A percentile compares a stretch with the other conserved stretches of the same genome.
These are phyloP conservation scores for Drosophila hydei DNA, from an alignment of 1,140 invertebrate genomes.

Conservation along the genomic window DNA sequence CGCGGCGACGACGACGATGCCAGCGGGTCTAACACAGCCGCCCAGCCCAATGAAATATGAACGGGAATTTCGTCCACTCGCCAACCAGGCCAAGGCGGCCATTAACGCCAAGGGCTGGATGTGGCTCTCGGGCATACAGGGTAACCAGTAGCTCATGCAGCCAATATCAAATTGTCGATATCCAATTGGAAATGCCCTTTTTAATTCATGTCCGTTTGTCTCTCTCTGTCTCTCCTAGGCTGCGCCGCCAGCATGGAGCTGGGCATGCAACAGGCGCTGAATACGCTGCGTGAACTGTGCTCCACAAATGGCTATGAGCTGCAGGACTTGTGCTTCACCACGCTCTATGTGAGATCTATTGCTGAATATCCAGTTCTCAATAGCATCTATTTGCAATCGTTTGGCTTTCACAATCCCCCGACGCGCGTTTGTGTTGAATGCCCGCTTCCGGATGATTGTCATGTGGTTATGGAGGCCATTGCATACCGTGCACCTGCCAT, in stretches of 20 bases:
- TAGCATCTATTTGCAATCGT: slow-evolving; percentile 89
- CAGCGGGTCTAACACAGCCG: slow-evolving; percentile 58
- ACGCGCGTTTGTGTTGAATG: slow-evolving; percentile 94
- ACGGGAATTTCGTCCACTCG: slow-evolving; percentile 78
- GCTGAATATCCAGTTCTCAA: slow-evolving; percentile 91
- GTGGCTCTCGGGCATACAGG: slow-evolving; percentile 91
- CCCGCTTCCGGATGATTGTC: slow-evolving; percentile 88
- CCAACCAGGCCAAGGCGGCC: slow-evolving; percentile 85
- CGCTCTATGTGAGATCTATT: slow-evolving; percentile 93
- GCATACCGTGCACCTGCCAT: slow-evolving; percentile 85
- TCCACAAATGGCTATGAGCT: slow-evolving; percentile 86
- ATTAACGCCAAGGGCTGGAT: slow-evolving; percentile 90
- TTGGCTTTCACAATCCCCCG: slow-evolving; percentile 93
- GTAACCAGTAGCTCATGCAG: slow-evolving; percentile 39
- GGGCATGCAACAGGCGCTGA: slow-evolving; percentile 74
- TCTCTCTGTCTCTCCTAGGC: slow-evolving; percentile 34
- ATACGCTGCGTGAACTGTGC: slow-evolving; percentile 59
- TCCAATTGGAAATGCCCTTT: background rate
- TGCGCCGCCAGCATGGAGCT: slow-evolving; percentile 61
- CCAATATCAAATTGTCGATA: background rate
- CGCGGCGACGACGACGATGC: slow-evolving; percentile 42
- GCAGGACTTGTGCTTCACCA: slow-evolving; percentile 90
- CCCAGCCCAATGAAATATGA: slow-evolving; percentile 82
- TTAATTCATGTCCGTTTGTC: background rate
- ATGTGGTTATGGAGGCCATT: slow-evolving; percentile 91